A percentile compares a stretch with the other conserved stretches of the same genome.
These are phyloP conservation scores for Drosophila sproati DNA, from an alignment of 1,140 invertebrate species.

Conservation along the genomic window DNA sequence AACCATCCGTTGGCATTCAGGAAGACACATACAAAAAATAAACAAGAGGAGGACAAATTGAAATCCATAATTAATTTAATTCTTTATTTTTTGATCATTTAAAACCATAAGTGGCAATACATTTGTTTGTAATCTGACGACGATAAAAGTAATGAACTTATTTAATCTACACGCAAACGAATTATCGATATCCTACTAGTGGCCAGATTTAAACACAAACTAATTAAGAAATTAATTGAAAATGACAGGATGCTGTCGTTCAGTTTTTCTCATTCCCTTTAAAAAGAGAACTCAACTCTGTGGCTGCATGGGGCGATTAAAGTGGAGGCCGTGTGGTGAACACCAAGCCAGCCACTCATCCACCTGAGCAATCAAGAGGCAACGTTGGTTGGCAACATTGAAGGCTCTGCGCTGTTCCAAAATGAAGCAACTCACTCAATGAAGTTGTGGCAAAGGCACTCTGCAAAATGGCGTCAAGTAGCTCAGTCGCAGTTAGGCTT, in stretches of 20 bases:
- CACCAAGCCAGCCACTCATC: conserved; percentile 1
- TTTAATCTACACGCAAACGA: conserved; percentile 5
- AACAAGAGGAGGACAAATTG: conserved; percentile 3
- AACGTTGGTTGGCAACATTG: background rate
- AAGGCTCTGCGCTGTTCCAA: background rate
- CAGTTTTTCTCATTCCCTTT: conserved; percentile 3
- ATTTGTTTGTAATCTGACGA: background rate
- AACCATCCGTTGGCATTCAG: background rate
- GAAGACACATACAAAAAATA: background rate
- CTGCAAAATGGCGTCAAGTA: conserved; percentile 8
- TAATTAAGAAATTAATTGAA: conserved; percentile 43
- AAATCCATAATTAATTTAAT: conserved; percentile 25
- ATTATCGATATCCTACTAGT: background rate
- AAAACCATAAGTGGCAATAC: background rate
- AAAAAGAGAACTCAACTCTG: conserved; percentile 4
- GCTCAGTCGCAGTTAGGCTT: background rate
- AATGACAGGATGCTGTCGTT: conserved; percentile 34
- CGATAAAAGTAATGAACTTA: background rate
- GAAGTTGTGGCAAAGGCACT: conserved; percentile 22
- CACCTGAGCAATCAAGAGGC: conserved; percentile 32
- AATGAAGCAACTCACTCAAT: conserved; percentile 2
- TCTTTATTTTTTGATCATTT: conserved; percentile 8
- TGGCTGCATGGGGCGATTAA: background rate
- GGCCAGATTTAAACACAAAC: too few species aligned
- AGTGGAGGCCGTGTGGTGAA: conserved; percentile 9